Base-by-base conservation (phyloP, 2,113 vertebrate genomes). In the Paraplagusia blochii region DNA sequence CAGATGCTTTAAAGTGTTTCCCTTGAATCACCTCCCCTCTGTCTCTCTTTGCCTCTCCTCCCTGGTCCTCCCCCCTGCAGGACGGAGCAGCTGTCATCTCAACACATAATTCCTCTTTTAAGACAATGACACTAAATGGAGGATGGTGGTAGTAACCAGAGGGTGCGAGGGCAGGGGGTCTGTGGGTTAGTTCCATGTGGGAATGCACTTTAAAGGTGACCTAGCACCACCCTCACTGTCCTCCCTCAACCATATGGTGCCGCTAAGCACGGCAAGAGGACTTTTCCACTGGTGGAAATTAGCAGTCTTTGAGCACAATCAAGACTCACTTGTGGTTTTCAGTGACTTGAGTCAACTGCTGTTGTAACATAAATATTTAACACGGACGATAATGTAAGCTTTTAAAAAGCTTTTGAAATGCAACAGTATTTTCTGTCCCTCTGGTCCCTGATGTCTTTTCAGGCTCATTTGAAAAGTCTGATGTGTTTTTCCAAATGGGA, bases 171-270 rank as follows among this genome's bases (percentile, higher is more conserved):
- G 60, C 15, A 42, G 39, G 7, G 14, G 44, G 38, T 29, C 22
- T 6, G 22, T 29, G 45, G 42, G 39, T 29, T 15, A 10, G 55
- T 47, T 54, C 44, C 53, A 78, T 56, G 49, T 62, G 69, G 83
- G 74, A 85, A 76, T 56, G 22, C 60, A 56, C 71, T 76, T 76
- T 66, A 11, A 12, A 79, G 73, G 75, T 81, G 72, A 75, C 76
- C 63, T 43, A 35, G 39, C 51, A 58, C 44, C 59, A 52, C 53
- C 53, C 70, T 19, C 42, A 14, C 40, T 9, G 15, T 48, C 38
- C 65, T 42, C 53, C 63, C 44, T 68, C 33, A 59, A 70, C 52
- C 58, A 12, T 52, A 69, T 72, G 39, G 43, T 10, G 15, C 35
- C 10, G 11, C 45, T 52, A 42, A 50, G 16, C 65, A 16, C 68